A percentile compares a stretch with the other conserved stretches of the same genome.
phyloP scores from a whole-genome alignment of 2,888 invertebrate species.

The Globia sparganii region DNA sequence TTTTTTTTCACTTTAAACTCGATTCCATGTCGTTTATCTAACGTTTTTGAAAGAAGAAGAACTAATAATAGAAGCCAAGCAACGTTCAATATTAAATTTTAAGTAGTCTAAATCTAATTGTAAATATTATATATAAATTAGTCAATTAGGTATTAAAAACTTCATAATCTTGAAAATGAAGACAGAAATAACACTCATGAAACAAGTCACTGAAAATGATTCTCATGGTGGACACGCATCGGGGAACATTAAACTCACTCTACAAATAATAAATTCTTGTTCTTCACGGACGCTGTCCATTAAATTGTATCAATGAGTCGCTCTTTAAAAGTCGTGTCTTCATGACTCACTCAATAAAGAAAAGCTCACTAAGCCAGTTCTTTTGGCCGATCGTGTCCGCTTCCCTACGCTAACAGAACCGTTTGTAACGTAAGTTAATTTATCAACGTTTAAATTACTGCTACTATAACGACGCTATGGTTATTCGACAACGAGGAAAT shows the following conservation, averaged over 20 bases:
- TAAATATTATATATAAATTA: not conserved
- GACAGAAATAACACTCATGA: slow-evolving; percentile 40
- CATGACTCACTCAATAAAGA: slow-evolving; percentile 47
- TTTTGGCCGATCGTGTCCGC: not conserved
- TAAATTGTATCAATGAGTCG: slow-evolving; percentile 58
- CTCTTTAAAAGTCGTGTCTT: slow-evolving; percentile 28
- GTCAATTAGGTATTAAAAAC: no score
- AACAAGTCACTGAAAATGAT: slow-evolving; percentile 46
- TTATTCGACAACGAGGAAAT: slow-evolving; percentile 24
- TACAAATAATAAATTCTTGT: slow-evolving; percentile 53
- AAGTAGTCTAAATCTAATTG: not conserved
- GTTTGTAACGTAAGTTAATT: not conserved
- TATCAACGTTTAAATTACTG: not conserved
- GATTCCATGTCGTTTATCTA: not conserved
- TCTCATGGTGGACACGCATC: slow-evolving; percentile 20
- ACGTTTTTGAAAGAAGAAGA: no score
- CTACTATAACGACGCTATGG: not conserved
- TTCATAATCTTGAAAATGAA: not conserved
- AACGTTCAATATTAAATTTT: not conserved
- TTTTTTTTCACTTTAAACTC: slow-evolving; percentile 1
- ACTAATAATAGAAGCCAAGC: not conserved
- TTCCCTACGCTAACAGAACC: slow-evolving; percentile 1
- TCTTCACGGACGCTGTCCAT: slow-evolving; percentile 33
- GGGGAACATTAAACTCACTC: slow-evolving; percentile 25
- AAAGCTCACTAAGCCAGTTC: slow-evolving; percentile 27